phyloP scores from a whole-genome alignment of 2,888 invertebrate species.

The Hylaea fasciaria region DNA sequence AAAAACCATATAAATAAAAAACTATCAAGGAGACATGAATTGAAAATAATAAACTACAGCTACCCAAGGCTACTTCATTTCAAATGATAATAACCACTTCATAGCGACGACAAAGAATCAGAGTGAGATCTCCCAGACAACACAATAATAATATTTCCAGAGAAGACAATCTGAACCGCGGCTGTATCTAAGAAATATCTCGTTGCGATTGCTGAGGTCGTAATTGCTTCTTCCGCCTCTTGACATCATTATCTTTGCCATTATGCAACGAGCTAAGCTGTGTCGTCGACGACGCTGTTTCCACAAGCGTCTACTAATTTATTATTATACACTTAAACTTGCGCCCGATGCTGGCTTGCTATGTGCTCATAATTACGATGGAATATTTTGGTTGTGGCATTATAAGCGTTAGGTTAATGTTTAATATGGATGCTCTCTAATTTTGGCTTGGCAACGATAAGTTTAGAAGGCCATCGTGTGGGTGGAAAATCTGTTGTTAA shows the following conservation, averaged over 20 bases:
- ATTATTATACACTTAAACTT: conserved; percentile 52
- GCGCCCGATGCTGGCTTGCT: conserved; percentile 35
- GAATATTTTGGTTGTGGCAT: conserved; percentile 27
- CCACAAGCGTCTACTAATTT: conserved; percentile 57
- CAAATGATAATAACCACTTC: conserved; percentile 32
- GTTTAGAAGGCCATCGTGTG: background rate
- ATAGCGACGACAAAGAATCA: conserved; percentile 28
- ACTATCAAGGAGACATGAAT: background rate
- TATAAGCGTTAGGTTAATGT: conserved; percentile 23
- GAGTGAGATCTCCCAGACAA: conserved; percentile 48
- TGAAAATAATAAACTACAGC: conserved; percentile 1
- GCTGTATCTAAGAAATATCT: conserved; percentile 64
- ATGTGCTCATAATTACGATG: conserved; percentile 28
- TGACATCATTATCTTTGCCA: conserved; percentile 79
- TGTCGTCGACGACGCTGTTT: conserved; percentile 48
- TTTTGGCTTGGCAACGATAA: conserved; percentile 2
- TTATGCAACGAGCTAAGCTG: conserved; percentile 72
- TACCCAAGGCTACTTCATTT: conserved; percentile 21
- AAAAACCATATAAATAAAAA: too few species aligned
- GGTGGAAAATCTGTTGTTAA: too few species aligned
- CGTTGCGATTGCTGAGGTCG: conserved; percentile 67
- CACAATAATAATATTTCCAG: conserved; percentile 60
- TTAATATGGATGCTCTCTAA: conserved; percentile 17
- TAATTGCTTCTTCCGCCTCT: conserved; percentile 81
- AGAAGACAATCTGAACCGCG: conserved; percentile 63